Percentiles rank a stretch among this genome's conserved stretches.
phyloP scores from a whole-genome alignment of 2,797 vertebrate genomes.

The Tympanoctomys barrerae region DNA sequence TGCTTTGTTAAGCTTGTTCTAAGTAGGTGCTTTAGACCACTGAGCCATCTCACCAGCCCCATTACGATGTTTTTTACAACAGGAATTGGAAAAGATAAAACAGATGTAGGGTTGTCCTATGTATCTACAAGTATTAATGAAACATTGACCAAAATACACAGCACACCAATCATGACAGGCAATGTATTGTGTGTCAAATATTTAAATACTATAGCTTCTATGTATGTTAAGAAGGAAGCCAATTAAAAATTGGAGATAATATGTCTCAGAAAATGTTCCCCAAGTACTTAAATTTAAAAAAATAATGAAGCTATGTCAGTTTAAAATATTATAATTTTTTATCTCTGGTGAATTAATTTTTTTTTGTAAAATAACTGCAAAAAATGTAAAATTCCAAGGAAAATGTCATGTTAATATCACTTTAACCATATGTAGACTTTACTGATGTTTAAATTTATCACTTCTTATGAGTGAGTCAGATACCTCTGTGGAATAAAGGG shows the following conservation, averaged over 20 bases:
- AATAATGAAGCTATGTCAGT: neutral
- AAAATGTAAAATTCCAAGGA: neutral
- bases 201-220: neutral
- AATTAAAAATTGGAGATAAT: neutral
- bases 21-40: too few species aligned
- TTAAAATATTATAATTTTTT: neutral
- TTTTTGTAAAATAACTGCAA: neutral
- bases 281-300: neutral
- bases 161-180: neutral
- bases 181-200: neutral
- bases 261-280: neutral
- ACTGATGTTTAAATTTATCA: neutral
- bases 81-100: neutral
- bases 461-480: too few species aligned
- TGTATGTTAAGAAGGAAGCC: fast-evolving
- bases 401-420: neutral
- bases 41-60: too few species aligned
- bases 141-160: neutral
- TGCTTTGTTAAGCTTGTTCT: too few species aligned
- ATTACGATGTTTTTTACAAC: neutral
- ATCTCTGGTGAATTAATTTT: neutral
- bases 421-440: neutral
- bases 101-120: neutral
- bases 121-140: neutral
- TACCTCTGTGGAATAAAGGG: too few species aligned